Conservation (phyloP, 2,797 vertebrate genomes). For the Ptychobarbus kaznakovi region DNA sequence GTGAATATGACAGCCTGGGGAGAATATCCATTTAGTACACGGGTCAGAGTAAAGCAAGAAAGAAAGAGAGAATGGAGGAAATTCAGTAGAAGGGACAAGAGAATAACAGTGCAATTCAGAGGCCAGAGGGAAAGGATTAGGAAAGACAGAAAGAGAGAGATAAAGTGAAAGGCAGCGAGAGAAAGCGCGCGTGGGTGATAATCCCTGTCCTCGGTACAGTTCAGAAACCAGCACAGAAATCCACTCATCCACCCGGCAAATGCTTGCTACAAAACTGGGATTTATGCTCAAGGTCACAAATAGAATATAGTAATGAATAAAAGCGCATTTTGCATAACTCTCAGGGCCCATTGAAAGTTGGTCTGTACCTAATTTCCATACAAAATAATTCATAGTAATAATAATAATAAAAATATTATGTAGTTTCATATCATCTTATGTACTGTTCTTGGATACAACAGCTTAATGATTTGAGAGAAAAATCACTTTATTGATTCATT, state of each 20-base stretch:
- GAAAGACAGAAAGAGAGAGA: conserved; percentile 64
- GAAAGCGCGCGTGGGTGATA: conserved; percentile 75
- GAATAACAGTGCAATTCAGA: conserved; percentile 56
- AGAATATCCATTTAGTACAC: conserved; percentile 66
- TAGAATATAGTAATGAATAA: conserved; percentile 5
- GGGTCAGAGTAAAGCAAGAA: conserved; percentile 56
- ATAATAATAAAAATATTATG: too few relatives aligned
- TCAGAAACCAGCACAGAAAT: conserved; percentile 71
- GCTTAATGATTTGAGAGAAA: neutral
- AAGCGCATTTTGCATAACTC: conserved; percentile 42
- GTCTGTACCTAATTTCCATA: neutral
- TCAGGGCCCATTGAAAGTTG: conserved; percentile 18
- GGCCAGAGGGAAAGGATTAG: conserved; percentile 44
- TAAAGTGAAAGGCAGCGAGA: conserved; percentile 67
- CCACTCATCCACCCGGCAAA: conserved; percentile 57
- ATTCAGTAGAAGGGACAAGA: conserved; percentile 62
- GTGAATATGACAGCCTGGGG: conserved; percentile 61
- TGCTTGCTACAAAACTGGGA: conserved; percentile 32
- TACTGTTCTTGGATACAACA: neutral
- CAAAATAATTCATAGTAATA: neutral
- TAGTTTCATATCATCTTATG: neutral
- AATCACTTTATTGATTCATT: neutral
- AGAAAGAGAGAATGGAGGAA: conserved; percentile 53
- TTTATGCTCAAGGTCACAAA: conserved; percentile 38
- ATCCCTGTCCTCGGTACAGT: conserved; percentile 76